Conservation (phyloP, 2,113 vertebrate genomes). For the Trogon melanurus region DNA sequence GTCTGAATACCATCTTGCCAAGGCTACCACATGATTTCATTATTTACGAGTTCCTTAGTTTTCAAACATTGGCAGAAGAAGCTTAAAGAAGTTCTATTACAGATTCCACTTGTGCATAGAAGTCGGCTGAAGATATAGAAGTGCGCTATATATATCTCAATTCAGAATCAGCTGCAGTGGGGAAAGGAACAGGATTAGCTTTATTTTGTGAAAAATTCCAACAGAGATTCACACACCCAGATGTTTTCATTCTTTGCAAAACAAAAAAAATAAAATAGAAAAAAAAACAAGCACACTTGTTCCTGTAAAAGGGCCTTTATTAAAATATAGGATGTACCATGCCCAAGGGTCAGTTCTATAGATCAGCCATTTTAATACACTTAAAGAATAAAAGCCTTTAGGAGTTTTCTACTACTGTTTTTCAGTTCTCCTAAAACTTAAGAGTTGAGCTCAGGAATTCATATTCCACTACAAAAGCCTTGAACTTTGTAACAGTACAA, state of each 20-base stretch:
- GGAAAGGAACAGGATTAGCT: background rate
- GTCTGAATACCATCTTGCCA: background rate
- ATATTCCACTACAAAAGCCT: background rate
- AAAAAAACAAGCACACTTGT: background rate
- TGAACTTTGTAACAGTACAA: background rate
- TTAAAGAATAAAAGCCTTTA: background rate
- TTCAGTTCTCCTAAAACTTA: background rate
- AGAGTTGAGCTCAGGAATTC: background rate
- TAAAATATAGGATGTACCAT: background rate
- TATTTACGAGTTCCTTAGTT: background rate
- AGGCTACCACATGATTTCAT: background rate
- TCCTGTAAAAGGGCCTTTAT: background rate
- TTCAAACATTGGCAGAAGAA: background rate
- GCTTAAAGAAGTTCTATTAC: background rate
- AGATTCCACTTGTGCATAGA: background rate
- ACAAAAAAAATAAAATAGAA: background rate
- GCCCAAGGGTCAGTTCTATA: background rate
- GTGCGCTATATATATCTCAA: background rate
- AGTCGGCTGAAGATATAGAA: background rate
- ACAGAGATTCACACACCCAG: background rate
- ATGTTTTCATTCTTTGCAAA: background rate
- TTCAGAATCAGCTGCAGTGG: background rate
- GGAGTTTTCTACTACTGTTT: background rate
- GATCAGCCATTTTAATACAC: background rate
- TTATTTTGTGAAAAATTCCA: slow-evolving; percentile 6